These are phyloP conservation scores for Lutjanus erythropterus DNA, from an alignment of 2,113 vertebrate genomes.

Conservation along the genomic window DNA sequence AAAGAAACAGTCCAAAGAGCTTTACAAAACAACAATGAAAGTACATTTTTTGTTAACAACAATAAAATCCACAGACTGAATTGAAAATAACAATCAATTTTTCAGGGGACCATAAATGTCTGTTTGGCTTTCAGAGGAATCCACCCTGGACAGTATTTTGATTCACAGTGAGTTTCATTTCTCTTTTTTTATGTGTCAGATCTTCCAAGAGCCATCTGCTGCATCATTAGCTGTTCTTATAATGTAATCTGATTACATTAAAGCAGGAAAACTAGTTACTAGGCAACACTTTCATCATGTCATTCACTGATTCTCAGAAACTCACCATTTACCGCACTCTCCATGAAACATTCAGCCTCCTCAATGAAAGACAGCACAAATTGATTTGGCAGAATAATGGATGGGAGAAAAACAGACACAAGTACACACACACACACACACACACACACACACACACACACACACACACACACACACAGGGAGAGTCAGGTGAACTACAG, in stretches of 20 bases:
- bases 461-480: background rate
- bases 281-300: slow-evolving; percentile 10
- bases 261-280: background rate
- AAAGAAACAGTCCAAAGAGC: too few relatives aligned
- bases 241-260: slow-evolving; percentile 7
- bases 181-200: background rate
- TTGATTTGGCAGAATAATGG: slow-evolving; percentile 3
- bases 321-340: slow-evolving; percentile 18
- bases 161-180: background rate
- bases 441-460: background rate
- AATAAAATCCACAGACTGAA: too few relatives aligned
- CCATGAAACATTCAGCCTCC: slow-evolving; percentile 29
- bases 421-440: background rate
- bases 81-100: too few relatives aligned
- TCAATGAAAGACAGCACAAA: slow-evolving; percentile 22
- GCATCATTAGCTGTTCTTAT: background rate
- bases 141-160: too few relatives aligned
- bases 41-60: too few relatives aligned
- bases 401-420: background rate
- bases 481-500: background rate
- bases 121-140: too few relatives aligned
- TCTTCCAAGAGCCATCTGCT: background rate
- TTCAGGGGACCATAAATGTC: too few relatives aligned
- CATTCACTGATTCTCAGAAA: slow-evolving; percentile 41
- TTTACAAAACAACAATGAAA: too few relatives aligned